These are phyloP conservation scores for Coreoperca whiteheadi DNA, from an alignment of 2,113 vertebrate species.

Conservation along the genomic window DNA sequence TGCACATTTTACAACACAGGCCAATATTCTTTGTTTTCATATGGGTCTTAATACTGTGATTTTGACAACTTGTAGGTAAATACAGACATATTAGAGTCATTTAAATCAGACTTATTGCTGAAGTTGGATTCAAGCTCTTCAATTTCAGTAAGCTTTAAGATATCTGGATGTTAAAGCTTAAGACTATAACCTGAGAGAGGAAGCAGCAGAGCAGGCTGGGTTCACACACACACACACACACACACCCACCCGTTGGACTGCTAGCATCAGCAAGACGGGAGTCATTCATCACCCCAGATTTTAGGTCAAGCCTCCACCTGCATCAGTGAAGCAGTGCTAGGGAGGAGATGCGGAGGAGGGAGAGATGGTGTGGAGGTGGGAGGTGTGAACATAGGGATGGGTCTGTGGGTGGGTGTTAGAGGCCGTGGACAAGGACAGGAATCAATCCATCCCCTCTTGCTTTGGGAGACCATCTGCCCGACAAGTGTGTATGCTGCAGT, in stretches of 20 bases:
- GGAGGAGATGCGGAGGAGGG: slow-evolving; percentile 20
- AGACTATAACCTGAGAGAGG: not conserved
- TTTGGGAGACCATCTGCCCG: not conserved
- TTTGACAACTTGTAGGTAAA: not conserved
- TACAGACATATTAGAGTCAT: not conserved
- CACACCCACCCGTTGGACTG: slow-evolving; percentile 24
- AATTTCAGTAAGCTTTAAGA: not conserved
- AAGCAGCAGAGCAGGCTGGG: slow-evolving; percentile 14
- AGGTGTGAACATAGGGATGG: slow-evolving; percentile 17
- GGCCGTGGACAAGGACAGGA: slow-evolving; percentile 40
- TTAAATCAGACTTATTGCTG: not conserved
- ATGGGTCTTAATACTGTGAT: not conserved
- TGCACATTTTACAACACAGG: not conserved
- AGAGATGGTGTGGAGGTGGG: slow-evolving; percentile 29
- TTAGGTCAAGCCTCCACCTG: slow-evolving; percentile 80
- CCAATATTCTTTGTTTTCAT: too few species aligned
- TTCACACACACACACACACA: slow-evolving; percentile 15
- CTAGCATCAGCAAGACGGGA: slow-evolving; percentile 69
- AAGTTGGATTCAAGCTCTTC: not conserved
- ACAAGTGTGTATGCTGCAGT: slow-evolving; percentile 19
- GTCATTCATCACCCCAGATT: slow-evolving; percentile 82
- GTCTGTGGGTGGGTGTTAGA: slow-evolving; percentile 11
- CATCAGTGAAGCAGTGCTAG: slow-evolving; percentile 63
- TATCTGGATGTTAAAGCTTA: not conserved
- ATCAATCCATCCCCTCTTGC: slow-evolving; percentile 47